Percentiles rank a stretch among this genome's conserved stretches.
Conservation (phyloP, 2,888 invertebrate species). For the Heliothis peltigera region DNA sequence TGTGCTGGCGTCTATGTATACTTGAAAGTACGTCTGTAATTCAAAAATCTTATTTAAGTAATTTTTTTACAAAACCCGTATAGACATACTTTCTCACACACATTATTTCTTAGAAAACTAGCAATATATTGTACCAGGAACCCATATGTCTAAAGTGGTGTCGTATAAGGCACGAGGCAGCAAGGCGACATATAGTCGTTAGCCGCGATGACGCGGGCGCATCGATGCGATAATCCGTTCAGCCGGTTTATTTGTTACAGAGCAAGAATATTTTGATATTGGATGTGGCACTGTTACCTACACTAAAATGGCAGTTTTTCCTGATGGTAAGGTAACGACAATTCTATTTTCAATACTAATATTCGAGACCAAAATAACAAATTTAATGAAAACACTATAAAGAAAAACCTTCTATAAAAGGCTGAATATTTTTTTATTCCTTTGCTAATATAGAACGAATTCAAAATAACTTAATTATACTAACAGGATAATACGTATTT, state of each 20-base stretch:
- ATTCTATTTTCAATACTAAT: background rate
- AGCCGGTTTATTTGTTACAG: constrained; percentile 51
- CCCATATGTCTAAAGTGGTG: constrained; percentile 6
- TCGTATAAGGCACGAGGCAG: constrained; percentile 28
- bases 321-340: background rate
- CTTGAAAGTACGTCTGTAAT: too few relatives aligned
- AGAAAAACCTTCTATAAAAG: too few relatives aligned
- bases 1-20: too few relatives aligned
- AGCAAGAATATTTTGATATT: background rate
- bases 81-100: too few relatives aligned
- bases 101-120: background rate
- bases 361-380: too few relatives aligned
- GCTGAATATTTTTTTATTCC: too few relatives aligned
- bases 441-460: too few relatives aligned
- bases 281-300: constrained; percentile 27
- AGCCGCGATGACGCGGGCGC: constrained; percentile 65
- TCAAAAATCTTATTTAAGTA: too few relatives aligned
- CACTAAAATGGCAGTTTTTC: background rate
- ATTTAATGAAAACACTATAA: too few relatives aligned
- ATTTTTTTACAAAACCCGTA: too few relatives aligned
- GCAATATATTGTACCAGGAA: constrained; percentile 1
- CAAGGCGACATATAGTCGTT: constrained; percentile 62
- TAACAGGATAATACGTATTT: too few relatives aligned
- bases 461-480: too few relatives aligned
- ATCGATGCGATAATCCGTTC: constrained; percentile 64